Conservation (phyloP, 2,888 invertebrate species). For the Mythimna vitellina region DNA sequence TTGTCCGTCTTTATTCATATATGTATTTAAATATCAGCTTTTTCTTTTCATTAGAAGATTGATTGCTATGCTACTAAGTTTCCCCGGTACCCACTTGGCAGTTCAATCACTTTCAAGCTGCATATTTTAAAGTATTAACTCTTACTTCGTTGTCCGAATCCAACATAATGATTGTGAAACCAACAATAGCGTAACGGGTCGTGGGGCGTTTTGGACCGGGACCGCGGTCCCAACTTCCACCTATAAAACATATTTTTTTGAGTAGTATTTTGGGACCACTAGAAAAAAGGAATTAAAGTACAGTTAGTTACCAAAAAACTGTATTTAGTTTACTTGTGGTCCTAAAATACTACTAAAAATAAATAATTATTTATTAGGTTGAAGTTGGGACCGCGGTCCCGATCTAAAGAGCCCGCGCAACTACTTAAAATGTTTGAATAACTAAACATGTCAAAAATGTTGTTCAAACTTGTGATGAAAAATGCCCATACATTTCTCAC, state of each 20-base stretch:
- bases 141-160: slow-evolving; percentile 38
- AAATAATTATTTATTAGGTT: no score
- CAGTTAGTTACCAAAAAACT: no score
- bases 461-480: slow-evolving; percentile 63
- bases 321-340: no score
- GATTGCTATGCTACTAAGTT: slow-evolving; percentile 13
- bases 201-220: no score
- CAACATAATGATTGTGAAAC: slow-evolving; percentile 57
- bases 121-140: slow-evolving; percentile 57
- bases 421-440: slow-evolving; percentile 58
- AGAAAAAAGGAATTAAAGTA: no score
- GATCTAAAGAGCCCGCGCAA: not conserved
- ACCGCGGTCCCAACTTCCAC: no score
- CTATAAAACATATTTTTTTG: no score
- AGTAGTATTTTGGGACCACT: no score
- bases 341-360: no score
- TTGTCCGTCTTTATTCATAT: not conserved
- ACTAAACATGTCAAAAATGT: slow-evolving; percentile 51
- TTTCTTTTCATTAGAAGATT: not conserved
- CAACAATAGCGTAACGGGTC: slow-evolving; percentile 39
- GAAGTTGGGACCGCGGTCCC: no score
- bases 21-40: not conserved
- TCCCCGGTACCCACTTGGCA: slow-evolving; percentile 19
- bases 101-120: slow-evolving; percentile 23
- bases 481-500: slow-evolving; percentile 77